Conservation (phyloP, 2,797 vertebrate genomes). For the Phoebastria nigripes region DNA sequence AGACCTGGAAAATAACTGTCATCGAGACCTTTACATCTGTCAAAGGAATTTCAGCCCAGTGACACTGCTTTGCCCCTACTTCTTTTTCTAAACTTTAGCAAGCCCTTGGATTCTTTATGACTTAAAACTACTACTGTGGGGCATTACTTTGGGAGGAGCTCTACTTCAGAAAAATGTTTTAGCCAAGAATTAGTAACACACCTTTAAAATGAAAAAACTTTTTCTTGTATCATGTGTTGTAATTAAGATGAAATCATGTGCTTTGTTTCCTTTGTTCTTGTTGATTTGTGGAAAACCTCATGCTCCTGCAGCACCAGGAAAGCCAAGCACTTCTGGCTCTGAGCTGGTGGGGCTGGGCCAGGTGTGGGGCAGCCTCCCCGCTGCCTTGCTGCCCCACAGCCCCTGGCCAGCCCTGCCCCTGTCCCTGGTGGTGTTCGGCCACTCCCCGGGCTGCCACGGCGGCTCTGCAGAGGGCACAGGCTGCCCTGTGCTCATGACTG, state of each 20-base stretch:
- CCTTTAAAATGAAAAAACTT: not conserved
- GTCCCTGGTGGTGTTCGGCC: not conserved
- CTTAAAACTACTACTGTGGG: not conserved
- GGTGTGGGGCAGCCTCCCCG: not conserved
- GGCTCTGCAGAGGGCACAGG: not conserved
- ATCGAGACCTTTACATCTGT: slow-evolving; percentile 62
- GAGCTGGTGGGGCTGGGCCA: fast-evolving
- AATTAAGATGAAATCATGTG: not conserved
- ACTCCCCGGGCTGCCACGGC: fast-evolving
- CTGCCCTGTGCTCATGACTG: not conserved
- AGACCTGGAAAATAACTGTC: slow-evolving; percentile 84
- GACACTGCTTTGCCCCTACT: not conserved
- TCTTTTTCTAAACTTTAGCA: not conserved
- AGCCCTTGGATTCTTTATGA: not conserved
- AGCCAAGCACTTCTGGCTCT: fast-evolving
- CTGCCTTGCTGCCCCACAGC: not conserved
- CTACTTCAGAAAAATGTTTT: not conserved
- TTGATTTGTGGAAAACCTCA: not conserved
- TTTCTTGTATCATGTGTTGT: not conserved
- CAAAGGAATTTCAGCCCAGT: slow-evolving; percentile 70
- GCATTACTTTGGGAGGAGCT: not conserved
- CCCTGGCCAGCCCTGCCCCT: not conserved
- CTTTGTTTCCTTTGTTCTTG: not conserved
- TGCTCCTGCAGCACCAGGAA: not conserved
- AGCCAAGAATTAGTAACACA: not conserved